Base-by-base conservation (phyloP, 1,140 invertebrate genomes). In the Orchestia grillus region DNA sequence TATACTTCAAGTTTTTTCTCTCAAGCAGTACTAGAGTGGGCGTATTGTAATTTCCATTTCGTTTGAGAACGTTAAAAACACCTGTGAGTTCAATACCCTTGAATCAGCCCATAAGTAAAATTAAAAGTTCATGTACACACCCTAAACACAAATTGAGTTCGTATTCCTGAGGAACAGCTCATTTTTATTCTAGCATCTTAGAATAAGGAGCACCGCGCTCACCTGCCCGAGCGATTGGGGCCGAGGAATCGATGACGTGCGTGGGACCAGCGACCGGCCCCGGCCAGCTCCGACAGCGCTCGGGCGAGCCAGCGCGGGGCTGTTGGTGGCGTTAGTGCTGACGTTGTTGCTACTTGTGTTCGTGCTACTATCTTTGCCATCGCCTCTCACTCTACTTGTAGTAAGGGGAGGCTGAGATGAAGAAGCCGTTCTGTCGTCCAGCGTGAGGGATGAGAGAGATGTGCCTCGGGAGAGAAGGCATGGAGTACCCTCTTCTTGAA, bases 321-420 rank as follows among this genome's bases (percentile, higher is more conserved):
- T 95, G 95, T 95, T 57, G 87, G 44, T 96, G 94, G 40, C 88
- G 87, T 47, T 94, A 88, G 95, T 95, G 3, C 87, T 95, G 45
- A 90, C 62, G 42, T 92, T 96, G 44, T 96, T 96, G 19, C 88
- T 97, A 42, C 96, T 96, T 3, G 96, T 97, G 47, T 96, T 96
- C n/a, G 96, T 96, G 94, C 96, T 97, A 95, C 96, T 97, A 94
- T 97, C 96, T 96, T 97, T 97, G 41, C 96, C 96, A 90, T 97
- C 96, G 47, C 96, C 96, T 96, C 96, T 0, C 95, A 87, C 95
- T 95, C 47, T 96, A 87, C 57, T 44, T 43, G 43, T 96, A 95
- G 88, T 96, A 77, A 45, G 91, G 95, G 87, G 96, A 96, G 92
- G 92, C 44, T 90, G 98, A 98, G 95, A 96, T 94, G 87, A 45